Base-by-base conservation (phyloP, 2,113 vertebrate species). In the Collichthys lucidus region DNA sequence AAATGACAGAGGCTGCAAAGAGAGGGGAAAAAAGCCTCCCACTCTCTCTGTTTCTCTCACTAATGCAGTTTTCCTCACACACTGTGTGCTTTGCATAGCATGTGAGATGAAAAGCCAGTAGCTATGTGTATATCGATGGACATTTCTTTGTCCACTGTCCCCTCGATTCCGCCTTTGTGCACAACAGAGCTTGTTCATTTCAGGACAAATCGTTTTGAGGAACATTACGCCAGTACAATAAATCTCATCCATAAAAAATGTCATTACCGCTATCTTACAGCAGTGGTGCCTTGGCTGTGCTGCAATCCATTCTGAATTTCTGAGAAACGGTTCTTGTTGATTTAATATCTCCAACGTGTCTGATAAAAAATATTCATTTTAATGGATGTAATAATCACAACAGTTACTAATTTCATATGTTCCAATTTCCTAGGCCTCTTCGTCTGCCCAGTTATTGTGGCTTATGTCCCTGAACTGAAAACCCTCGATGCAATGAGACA, bases 1-100 rank as follows among this genome's bases (percentile, higher is more conserved):
- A 89, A 85, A 84, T 71, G 59, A 80, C 63, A 62, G 42, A 64
- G 57, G 5, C 82, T 74, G 74, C 50, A 61, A 17, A 57, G 79
- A 69, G 47, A 66, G 16, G 69, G 65, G 31, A 29, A 26, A 64
- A 52, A 77, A 53, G 56, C 59, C 60, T 22, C 42, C 31, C 24
- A 20, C 17, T 49, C 22, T 62, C 8, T 17, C 20, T 67, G 9
- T 62, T 26, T 57, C 26, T 74, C 47, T 56, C 35, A 60, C 20
- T 77, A 50, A 55, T 53, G 66, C 53, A 50, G 14, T 53, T 74
- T 79, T 56, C 26, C 68, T 52, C 56, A 16, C 24, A 52, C 50
- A 20, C 47, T 40, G 56, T 11, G 3, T 14, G 0, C 46, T 70
- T 71, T 89, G 75, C 42, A 63, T 67, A 24, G 59, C 11, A 11